Evolutionary conservation across 2,113 vertebrate genomes (phyloP).

Genomic region (Ariopsis seemanni): DNA sequence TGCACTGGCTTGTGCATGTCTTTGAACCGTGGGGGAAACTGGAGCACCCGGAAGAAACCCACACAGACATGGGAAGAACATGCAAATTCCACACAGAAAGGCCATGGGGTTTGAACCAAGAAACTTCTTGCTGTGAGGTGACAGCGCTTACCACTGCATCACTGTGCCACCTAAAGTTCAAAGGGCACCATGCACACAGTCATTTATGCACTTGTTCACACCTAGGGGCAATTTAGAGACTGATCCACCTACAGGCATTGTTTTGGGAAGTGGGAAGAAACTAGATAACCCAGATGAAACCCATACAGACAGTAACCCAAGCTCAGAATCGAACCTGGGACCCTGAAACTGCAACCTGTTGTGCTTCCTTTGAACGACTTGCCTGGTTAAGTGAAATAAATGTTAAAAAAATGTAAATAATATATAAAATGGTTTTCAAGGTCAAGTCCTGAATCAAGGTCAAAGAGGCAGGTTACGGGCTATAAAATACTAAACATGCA

Average conservation of each 20-base stretch:
- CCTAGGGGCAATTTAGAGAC: background rate
- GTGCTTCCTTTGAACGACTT: background rate
- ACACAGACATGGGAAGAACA: too few relatives aligned
- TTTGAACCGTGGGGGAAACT: too few relatives aligned
- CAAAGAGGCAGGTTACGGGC: background rate
- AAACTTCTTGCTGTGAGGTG: too few relatives aligned
- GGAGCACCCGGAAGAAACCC: too few relatives aligned
- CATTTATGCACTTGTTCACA: background rate
- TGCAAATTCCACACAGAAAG: too few relatives aligned
- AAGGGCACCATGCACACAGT: too few relatives aligned
- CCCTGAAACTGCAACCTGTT: background rate
- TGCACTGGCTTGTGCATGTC: too few relatives aligned
- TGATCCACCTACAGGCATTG: background rate
- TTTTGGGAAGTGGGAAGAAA: too few relatives aligned
- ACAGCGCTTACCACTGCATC: too few relatives aligned
- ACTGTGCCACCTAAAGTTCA: too few relatives aligned
- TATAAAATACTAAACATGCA: background rate
- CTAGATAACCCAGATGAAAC: background rate
- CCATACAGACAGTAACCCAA: background rate
- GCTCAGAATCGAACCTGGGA: background rate
- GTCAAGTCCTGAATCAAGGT: background rate
- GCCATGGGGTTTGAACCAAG: too few relatives aligned
- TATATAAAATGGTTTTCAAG: background rate
- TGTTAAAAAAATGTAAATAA: background rate
- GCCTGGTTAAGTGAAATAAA: background rate